phyloP scores from a whole-genome alignment of 2,888 invertebrate species.

The Rhogogaster chlorosoma region DNA sequence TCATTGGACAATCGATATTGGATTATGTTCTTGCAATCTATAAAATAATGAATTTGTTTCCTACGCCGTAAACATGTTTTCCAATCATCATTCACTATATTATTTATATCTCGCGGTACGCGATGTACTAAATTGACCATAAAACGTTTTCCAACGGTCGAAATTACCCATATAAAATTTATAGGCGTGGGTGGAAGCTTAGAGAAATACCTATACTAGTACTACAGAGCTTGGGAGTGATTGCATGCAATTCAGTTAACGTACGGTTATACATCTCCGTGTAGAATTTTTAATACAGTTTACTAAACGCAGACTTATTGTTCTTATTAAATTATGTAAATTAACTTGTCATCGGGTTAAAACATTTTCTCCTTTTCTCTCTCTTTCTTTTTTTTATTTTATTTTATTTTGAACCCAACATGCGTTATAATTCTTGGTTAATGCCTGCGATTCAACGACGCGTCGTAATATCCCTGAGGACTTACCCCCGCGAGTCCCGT shows the following conservation, averaged over 20 bases:
- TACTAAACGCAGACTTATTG: not conserved
- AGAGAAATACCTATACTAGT: constrained; percentile 2
- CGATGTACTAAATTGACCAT: not conserved
- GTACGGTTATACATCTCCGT: not conserved
- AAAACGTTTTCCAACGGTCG: constrained; percentile 3
- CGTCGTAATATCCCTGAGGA: constrained; percentile 43
- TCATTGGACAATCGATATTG: constrained; percentile 70
- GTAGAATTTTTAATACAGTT: not conserved
- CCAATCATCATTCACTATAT: not conserved
- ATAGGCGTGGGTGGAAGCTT: not conserved
- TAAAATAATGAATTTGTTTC: not conserved
- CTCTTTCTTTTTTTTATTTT: not conserved
- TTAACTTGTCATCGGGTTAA: constrained; percentile 3
- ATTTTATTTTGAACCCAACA: not conserved
- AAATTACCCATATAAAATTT: not conserved
- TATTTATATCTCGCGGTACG: not conserved
- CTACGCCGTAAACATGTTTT: not conserved
- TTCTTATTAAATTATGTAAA: constrained; percentile 12
- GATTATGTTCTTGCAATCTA: constrained; percentile 65
- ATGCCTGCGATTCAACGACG: constrained; percentile 23
- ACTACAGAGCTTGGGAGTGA: constrained; percentile 2
- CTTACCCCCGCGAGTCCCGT: constrained; percentile 39
- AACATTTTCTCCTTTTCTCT: not conserved
- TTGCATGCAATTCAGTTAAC: constrained; percentile 27
- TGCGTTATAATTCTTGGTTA: constrained; percentile 29